phyloP scores from a whole-genome alignment of 1,140 invertebrate genomes.

The Pachypsylla venusta region DNA sequence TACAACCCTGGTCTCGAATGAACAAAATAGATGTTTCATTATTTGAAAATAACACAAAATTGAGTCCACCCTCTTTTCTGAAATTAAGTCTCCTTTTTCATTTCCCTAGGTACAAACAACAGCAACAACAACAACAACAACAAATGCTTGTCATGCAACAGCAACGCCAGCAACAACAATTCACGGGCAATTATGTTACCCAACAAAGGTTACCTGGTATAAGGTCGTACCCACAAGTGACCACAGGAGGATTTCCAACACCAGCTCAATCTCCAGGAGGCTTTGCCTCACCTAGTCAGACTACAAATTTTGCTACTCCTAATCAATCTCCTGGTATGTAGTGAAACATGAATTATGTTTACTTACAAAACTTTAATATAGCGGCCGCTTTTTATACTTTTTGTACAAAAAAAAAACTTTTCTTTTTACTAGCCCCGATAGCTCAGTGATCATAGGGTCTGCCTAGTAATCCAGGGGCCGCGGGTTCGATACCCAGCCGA shows the following conservation, averaged over 20 bases:
- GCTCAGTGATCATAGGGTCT: no score
- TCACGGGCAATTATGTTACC: constrained; percentile 27
- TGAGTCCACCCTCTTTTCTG: no score
- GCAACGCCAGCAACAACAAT: constrained; percentile 32
- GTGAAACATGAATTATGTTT: constrained; percentile 11
- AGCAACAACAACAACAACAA: constrained; percentile 27
- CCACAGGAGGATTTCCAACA: constrained; percentile 28
- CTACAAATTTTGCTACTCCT: not conserved
- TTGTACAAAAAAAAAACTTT: constrained; percentile 21
- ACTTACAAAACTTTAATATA: constrained; percentile 45
- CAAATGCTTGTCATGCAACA: constrained; percentile 34
- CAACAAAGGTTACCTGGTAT: constrained; percentile 31
- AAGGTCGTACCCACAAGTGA: constrained; percentile 11
- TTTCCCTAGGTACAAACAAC: constrained; percentile 24
- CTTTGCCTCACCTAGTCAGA: not conserved
- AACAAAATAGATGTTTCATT: no score
- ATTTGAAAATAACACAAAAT: no score
- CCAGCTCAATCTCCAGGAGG: not conserved
- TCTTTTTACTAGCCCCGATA: not conserved
- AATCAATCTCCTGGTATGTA: constrained; percentile 2
- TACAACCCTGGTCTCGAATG: no score
- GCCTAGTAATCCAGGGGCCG: no score
- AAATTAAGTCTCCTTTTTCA: no score
- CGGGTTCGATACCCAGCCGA: no score
- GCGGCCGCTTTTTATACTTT: no score